Evolutionary conservation across 2,113 vertebrate species (phyloP), one percentile per base, ranked within the genome.

Genomic region (Onychostoma macrolepis): DNA sequence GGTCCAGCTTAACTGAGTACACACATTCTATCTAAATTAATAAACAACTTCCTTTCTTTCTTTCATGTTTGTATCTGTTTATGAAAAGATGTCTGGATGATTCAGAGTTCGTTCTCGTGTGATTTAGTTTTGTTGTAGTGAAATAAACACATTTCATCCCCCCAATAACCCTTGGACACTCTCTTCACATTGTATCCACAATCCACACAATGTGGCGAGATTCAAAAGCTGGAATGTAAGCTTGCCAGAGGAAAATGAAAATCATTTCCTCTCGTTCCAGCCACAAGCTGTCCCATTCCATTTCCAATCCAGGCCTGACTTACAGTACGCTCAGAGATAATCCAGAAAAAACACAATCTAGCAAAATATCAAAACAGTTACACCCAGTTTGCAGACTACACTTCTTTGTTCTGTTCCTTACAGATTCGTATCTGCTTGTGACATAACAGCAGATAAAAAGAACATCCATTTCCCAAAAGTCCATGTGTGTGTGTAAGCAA

Each of bases 151-250:
- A 77, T 67, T 45, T 33, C 24, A 19, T 30, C 26, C n/a, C 9
- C 13, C 43, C 48, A 61, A 80, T 21, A 26, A 69, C 8, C 24
- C 41, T 61, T 45, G 48, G 36, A 5, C 77, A 48, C 77, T 82
- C 82, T 65, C 33, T 24, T 72, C 36, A 72, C 43, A 26, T 84
- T 71, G 45, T 30, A 26, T 74, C 58, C 61, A 69, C 36, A 53
- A 85, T 63, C 82, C 48, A 87, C 76, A 85, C 81, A 87, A 80
- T 75, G 83, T 69, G 85, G 85, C 21, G 56, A 36, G 82, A 79
- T 85, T 85, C 50, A 38, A 85, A 77, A 33, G 69, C 76, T 81
- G 78, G 84, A 82, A 78, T 43, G 11, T 13, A 50, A 56, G 69
- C 58, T 76, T 28, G 83, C 17, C 82, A n/a, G 71, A 85, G 67